phyloP scores from a whole-genome alignment of 2,797 vertebrate species.

The Microctenopoma lineatum region DNA sequence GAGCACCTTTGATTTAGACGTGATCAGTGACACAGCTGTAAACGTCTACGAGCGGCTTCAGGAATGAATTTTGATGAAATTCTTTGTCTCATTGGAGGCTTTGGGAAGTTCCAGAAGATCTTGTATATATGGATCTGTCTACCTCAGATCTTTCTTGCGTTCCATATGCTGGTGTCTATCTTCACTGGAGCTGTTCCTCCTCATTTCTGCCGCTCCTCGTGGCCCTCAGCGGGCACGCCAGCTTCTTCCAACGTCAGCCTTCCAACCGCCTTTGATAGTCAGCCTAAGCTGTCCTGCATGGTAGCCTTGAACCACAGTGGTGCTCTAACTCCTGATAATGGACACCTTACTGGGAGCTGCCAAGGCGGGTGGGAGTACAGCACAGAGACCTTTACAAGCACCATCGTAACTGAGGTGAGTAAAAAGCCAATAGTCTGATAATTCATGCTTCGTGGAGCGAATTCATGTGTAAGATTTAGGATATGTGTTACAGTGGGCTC shows the following conservation, averaged over 20 bases:
- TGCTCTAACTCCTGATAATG: neutral
- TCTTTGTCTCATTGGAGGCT: conserved; percentile 74
- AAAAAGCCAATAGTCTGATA: neutral
- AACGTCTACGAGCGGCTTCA: neutral
- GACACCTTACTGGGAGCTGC: conserved; percentile 42
- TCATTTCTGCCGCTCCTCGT: conserved; percentile 64
- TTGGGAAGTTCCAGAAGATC: conserved; percentile 81
- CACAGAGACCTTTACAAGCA: conserved; percentile 74
- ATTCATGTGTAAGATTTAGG: conserved; percentile 21
- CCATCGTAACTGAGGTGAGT: conserved; percentile 78
- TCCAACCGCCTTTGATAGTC: neutral
- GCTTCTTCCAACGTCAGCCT: conserved; percentile 42
- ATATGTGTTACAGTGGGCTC: conserved; percentile 12
- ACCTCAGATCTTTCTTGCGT: conserved; percentile 80
- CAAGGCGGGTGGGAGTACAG: conserved; percentile 77
- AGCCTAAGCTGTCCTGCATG: conserved; percentile 40
- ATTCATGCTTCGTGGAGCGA: neutral
- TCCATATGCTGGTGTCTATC: conserved; percentile 80
- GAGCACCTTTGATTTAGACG: conserved; percentile 8
- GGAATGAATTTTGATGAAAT: conserved; percentile 78
- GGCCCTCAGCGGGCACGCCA: neutral
- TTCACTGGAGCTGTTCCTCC: conserved; percentile 79
- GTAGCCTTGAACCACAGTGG: conserved; percentile 56
- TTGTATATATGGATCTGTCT: conserved; percentile 81
- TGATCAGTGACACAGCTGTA: conserved; percentile 1